phyloP scores from a whole-genome alignment of 2,113 vertebrate genomes.

The Ophiodon elongatus region DNA sequence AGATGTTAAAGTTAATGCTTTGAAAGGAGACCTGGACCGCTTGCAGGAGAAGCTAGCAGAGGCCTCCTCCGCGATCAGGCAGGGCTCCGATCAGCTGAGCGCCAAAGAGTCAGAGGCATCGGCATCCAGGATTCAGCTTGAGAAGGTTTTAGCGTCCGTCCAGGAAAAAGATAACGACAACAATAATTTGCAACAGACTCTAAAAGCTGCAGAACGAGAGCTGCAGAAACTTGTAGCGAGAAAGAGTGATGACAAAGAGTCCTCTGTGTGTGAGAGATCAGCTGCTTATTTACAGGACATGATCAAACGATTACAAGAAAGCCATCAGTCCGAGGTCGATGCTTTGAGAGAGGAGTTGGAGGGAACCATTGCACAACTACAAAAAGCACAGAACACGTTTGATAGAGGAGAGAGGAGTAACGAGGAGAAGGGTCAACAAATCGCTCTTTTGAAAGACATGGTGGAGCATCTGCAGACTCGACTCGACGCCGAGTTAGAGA shows the following conservation, averaged over 20 bases:
- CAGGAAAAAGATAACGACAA: slow-evolving; percentile 83
- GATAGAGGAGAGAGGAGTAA: slow-evolving; percentile 69
- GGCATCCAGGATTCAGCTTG: slow-evolving; percentile 79
- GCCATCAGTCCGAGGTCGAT: slow-evolving; percentile 65
- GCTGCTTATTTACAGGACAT: slow-evolving; percentile 58
- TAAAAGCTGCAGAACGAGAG: slow-evolving; percentile 81
- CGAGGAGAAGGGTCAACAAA: slow-evolving; percentile 64
- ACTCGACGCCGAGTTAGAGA: slow-evolving; percentile 60
- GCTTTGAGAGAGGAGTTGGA: slow-evolving; percentile 71
- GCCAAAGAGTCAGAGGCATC: slow-evolving; percentile 74
- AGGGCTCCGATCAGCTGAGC: slow-evolving; percentile 79
- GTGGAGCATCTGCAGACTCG: slow-evolving; percentile 69
- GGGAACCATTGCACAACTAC: slow-evolving; percentile 46
- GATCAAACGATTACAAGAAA: slow-evolving; percentile 65
- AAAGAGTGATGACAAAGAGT: slow-evolving; percentile 58
- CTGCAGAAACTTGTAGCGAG: slow-evolving; percentile 63
- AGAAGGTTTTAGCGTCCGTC: slow-evolving; percentile 81
- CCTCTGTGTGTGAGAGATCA: slow-evolving; percentile 59
- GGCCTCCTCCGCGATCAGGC: slow-evolving; percentile 76
- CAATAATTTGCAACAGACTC: slow-evolving; percentile 65
- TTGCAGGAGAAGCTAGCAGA: slow-evolving; percentile 84
- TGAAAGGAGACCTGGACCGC: slow-evolving; percentile 86
- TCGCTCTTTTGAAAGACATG: slow-evolving; percentile 75
- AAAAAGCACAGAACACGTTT: slow-evolving; percentile 64
- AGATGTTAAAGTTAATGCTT: slow-evolving; percentile 84